Conservation (phyloP, 2,113 vertebrate genomes). For the Typhlomys cinereus region DNA sequence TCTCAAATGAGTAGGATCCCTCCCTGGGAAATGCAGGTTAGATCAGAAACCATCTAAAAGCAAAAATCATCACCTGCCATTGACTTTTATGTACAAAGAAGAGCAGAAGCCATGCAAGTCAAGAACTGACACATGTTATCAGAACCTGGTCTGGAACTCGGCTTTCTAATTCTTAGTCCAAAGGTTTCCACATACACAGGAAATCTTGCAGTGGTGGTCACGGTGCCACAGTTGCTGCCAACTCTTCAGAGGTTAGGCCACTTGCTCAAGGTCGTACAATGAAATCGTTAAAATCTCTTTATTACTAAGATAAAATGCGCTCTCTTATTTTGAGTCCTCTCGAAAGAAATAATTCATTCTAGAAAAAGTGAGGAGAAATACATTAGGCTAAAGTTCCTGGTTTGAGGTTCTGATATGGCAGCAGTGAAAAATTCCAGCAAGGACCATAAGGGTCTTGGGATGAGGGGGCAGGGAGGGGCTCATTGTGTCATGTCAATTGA, state of each 20-base stretch:
- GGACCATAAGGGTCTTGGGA: neutral
- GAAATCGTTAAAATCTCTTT: neutral
- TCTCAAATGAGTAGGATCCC: neutral
- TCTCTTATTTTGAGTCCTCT: neutral
- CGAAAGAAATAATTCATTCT: neutral
- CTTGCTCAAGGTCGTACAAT: neutral
- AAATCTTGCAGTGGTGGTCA: neutral
- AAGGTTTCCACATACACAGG: neutral
- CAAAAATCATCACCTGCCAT: neutral
- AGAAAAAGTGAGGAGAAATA: slow-evolving; percentile 16
- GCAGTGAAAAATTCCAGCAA: neutral
- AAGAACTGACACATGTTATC: neutral
- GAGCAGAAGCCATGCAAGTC: neutral
- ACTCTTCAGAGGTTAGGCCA: neutral
- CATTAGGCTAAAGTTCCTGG: neutral
- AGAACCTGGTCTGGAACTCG: neutral
- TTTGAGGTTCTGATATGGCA: neutral
- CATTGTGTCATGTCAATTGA: neutral
- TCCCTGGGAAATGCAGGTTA: neutral
- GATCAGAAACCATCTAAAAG: neutral
- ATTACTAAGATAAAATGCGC: neutral
- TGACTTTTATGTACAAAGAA: neutral
- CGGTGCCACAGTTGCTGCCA: neutral
- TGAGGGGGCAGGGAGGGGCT: neutral
- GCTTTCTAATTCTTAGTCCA: neutral